These are phyloP conservation scores for Nasonia vitripennis DNA, from an alignment of 1,140 invertebrate species.

Conservation along the genomic window DNA sequence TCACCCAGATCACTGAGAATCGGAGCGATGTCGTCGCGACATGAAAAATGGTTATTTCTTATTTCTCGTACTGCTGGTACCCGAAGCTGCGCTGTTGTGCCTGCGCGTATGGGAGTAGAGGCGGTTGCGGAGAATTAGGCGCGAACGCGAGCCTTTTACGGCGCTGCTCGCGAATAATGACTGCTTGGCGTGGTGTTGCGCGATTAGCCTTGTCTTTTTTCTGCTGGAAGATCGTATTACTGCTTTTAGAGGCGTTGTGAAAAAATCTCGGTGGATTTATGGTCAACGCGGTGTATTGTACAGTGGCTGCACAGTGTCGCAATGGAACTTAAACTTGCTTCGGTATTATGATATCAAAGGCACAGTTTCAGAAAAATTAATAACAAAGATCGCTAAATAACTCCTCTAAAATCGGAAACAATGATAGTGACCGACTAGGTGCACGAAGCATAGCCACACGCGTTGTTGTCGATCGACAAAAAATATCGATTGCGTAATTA, in stretches of 20 bases:
- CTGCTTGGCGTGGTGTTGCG: constrained; percentile 2
- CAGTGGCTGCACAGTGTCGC: no score
- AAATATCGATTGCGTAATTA: constrained; percentile 20
- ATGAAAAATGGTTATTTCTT: neutral
- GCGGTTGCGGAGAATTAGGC: constrained; percentile 14
- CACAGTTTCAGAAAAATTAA: no score
- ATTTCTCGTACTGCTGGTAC: no score
- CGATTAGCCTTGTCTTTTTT: constrained; percentile 10
- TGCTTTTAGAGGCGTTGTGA: neutral
- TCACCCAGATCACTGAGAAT: constrained; percentile 14
- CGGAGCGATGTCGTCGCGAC: neutral
- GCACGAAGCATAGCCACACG: neutral
- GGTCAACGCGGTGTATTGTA: neutral
- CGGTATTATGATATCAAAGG: no score
- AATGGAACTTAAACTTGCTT: no score
- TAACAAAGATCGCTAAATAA: neutral
- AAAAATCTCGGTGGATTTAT: neutral
- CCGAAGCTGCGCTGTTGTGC: no score
- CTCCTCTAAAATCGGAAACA: neutral
- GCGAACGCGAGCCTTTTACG: constrained; percentile 18
- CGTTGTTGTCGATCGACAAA: neutral
- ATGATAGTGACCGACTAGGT: neutral
- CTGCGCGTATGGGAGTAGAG: no score
- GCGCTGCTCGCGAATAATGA: constrained; percentile 26
- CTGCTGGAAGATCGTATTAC: neutral